These are phyloP conservation scores for Cololabis saira DNA, from an alignment of 2,113 vertebrate genomes.

Conservation along the genomic window DNA sequence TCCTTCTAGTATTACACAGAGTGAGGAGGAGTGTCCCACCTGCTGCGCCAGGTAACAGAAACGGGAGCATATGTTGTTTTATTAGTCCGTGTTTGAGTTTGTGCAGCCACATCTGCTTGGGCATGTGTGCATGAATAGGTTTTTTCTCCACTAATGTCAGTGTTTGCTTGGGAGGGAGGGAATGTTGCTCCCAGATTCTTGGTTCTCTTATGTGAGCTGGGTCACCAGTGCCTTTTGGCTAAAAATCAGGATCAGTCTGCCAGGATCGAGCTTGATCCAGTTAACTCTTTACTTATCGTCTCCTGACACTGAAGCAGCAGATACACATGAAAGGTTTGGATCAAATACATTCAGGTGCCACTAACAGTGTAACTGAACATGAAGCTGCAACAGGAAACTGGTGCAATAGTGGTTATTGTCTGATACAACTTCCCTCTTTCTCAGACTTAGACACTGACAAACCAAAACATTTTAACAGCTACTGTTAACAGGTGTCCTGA, in stretches of 20 bases:
- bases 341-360: background rate
- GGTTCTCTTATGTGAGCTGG: slow-evolving; percentile 68
- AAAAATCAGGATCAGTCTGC: too few species aligned
- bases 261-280: slow-evolving; percentile 51
- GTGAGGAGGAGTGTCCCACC: slow-evolving; percentile 69
- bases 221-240: slow-evolving; percentile 72
- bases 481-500: too few species aligned
- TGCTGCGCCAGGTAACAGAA: slow-evolving; percentile 76
- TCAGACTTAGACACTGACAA: background rate
- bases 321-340: slow-evolving; percentile 3
- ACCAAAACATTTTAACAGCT: background rate
- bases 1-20: slow-evolving; percentile 5
- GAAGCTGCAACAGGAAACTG: slow-evolving; percentile 56
- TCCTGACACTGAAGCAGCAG: slow-evolving; percentile 4
- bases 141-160: slow-evolving; percentile 38
- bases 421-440: slow-evolving; percentile 24
- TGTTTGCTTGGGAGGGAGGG: slow-evolving; percentile 49
- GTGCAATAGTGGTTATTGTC: slow-evolving; percentile 24
- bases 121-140: slow-evolving; percentile 54
- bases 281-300: slow-evolving; percentile 11
- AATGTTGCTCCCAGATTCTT: slow-evolving; percentile 63
- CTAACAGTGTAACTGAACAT: slow-evolving; percentile 4
- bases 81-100: slow-evolving; percentile 51
- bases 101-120: slow-evolving; percentile 47
- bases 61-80: slow-evolving; percentile 72